These are phyloP conservation scores for Caenorhabditis latens DNA, from an alignment of 1,140 invertebrate species.

Conservation along the genomic window DNA sequence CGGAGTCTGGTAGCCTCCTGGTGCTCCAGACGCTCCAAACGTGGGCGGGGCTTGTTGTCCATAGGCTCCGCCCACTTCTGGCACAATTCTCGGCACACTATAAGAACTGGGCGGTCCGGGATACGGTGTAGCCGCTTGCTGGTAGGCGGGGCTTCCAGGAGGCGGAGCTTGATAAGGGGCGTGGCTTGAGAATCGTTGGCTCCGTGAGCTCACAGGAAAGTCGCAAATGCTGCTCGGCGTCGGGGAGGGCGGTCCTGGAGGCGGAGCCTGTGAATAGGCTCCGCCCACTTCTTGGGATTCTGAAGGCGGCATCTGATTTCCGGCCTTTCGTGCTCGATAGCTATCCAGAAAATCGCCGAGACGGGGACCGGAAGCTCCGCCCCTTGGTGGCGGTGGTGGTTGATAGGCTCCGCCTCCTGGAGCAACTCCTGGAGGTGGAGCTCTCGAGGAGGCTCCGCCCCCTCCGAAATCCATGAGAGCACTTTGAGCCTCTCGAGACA, in stretches of 20 bases:
- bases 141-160: not conserved
- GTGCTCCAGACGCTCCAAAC: not conserved
- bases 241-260: constrained; percentile 10
- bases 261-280: not conserved
- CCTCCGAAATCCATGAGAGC: constrained; percentile 32
- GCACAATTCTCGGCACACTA: not conserved
- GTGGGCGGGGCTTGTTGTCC: not conserved
- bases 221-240: constrained; percentile 45
- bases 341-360: constrained; percentile 35
- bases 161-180: not conserved
- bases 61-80: too few relatives aligned
- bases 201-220: not conserved
- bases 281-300: not conserved
- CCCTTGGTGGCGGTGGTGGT: not conserved
- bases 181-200: not conserved
- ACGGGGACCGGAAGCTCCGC: not conserved
- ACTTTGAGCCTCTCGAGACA: constrained; percentile 25
- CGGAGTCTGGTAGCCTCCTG: not conserved
- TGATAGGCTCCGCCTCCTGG: not conserved
- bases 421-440: not conserved
- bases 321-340: not conserved
- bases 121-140: too few relatives aligned
- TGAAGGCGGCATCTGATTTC: not conserved
- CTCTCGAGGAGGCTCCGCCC: not conserved
- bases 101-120: not conserved